Percentiles rank a stretch among this genome's conserved stretches.
These are phyloP conservation scores for Papilio protenor DNA, from an alignment of 2,888 invertebrate species.

Conservation along the genomic window DNA sequence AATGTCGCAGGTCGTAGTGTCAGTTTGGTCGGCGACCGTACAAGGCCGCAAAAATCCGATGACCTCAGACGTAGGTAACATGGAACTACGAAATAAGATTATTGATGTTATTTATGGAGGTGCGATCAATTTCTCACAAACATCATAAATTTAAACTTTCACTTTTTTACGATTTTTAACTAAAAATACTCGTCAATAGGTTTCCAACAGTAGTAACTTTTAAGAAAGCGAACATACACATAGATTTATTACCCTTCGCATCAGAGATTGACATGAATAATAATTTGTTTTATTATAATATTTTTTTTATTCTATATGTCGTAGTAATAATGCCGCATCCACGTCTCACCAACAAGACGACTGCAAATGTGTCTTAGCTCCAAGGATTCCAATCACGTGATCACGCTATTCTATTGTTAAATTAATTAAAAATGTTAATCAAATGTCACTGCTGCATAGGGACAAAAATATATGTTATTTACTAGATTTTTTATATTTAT, in stretches of 20 bases:
- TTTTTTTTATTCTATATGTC: not conserved
- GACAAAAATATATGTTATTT: not conserved
- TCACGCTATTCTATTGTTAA: not conserved
- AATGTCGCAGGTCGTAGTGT: conserved; percentile 73
- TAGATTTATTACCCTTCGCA: not conserved
- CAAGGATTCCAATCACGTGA: not conserved
- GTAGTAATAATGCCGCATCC: conserved; percentile 1
- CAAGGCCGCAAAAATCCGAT: conserved; percentile 80
- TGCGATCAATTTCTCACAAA: conserved; percentile 23
- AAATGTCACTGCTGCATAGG: not conserved
- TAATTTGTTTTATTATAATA: not conserved
- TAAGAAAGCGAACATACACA: not conserved
- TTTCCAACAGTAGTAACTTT: not conserved
- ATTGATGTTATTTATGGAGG: conserved; percentile 28
- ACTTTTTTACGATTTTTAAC: not conserved
- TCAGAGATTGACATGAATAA: too few relatives aligned
- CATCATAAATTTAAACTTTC: conserved; percentile 25
- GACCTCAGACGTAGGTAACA: conserved; percentile 68
- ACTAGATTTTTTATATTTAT: not conserved
- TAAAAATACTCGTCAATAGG: not conserved
- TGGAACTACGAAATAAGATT: conserved; percentile 54
- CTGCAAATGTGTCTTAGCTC: not conserved
- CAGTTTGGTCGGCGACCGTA: conserved; percentile 79
- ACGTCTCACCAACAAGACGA: not conserved
- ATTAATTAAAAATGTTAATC: not conserved